Percentiles rank a stretch among this genome's conserved stretches.
Evolutionary conservation across 2,888 invertebrate species (phyloP).

Genomic region (Phengaris arion): DNA sequence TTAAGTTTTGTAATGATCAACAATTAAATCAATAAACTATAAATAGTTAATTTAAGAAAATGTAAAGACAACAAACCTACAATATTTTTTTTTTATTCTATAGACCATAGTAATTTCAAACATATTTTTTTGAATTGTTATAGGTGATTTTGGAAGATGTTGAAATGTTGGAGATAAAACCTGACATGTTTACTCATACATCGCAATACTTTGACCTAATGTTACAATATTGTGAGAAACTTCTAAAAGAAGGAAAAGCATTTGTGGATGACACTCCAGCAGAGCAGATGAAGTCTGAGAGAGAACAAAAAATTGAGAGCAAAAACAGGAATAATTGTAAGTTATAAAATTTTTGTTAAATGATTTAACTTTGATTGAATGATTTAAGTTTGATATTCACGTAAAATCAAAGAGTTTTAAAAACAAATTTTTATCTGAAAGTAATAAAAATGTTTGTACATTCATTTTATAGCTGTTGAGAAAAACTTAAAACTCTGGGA

Average conservation of each 20-base stretch:
- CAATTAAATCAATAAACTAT: no score
- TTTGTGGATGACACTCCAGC: conserved; percentile 98
- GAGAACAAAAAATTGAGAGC: conserved; percentile 93
- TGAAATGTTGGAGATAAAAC: conserved; percentile 92
- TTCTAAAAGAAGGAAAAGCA: conserved; percentile 93
- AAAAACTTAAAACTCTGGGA: conserved; percentile 94
- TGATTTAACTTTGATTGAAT: background rate
- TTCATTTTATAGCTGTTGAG: conserved; percentile 82
- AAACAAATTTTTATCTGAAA: background rate
- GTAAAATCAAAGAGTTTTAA: background rate
- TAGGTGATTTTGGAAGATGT: conserved; percentile 93
- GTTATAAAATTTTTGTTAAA: conserved; percentile 46
- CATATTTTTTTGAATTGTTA: background rate
- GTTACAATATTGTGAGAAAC: conserved; percentile 90
- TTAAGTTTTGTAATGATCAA: no score
- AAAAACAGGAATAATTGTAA: conserved; percentile 90
- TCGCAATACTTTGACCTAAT: conserved; percentile 98
- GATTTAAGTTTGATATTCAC: no score
- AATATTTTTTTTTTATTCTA: no score
- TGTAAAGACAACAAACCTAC: no score
- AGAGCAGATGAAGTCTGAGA: conserved; percentile 95
- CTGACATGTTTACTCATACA: conserved; percentile 95
- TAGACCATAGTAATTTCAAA: background rate
- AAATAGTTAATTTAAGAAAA: no score
- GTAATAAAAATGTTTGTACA: conserved; percentile 66